Conservation (phyloP, 2,888 invertebrate genomes). For the Spodoptera littoralis region DNA sequence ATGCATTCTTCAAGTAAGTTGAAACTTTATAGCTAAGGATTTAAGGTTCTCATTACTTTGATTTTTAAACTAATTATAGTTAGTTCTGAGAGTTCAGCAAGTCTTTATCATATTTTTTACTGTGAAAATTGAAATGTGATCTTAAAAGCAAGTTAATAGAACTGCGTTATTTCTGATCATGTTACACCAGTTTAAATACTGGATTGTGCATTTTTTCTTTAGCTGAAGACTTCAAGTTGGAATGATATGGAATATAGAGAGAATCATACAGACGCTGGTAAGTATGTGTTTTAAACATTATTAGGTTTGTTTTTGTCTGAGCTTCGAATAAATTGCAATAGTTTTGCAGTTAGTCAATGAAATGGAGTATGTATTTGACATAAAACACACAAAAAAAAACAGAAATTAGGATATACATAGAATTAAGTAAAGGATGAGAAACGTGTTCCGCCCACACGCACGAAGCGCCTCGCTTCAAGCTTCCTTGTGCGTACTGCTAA, state of each 20-base stretch:
- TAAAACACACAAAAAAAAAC: no score
- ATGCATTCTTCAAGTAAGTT: slow-evolving; percentile 98
- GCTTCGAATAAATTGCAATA: no score
- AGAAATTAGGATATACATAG: no score
- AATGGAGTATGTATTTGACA: no score
- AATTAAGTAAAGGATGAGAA: no score
- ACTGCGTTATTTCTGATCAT: slow-evolving; percentile 63
- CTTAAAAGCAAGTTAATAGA: slow-evolving; percentile 57
- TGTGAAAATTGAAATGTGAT: slow-evolving; percentile 50
- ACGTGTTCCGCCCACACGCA: no score
- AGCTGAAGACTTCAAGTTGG: slow-evolving; percentile 33
- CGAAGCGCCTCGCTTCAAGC: no score
- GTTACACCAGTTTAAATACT: slow-evolving; percentile 69
- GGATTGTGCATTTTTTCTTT: slow-evolving; percentile 49
- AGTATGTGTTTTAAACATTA: slow-evolving; percentile 14
- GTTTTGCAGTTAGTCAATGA: no score
- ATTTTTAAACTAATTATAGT: no score
- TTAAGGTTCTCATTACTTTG: background rate
- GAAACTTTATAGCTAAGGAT: background rate
- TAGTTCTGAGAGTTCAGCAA: no score
- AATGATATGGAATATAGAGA: background rate
- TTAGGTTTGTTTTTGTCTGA: background rate
- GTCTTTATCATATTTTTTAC: background rate
- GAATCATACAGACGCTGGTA: slow-evolving; percentile 11
- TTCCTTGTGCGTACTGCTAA: no score